Conservation (phyloP, 2,888 invertebrate genomes). For the Phalera bucephala region DNA sequence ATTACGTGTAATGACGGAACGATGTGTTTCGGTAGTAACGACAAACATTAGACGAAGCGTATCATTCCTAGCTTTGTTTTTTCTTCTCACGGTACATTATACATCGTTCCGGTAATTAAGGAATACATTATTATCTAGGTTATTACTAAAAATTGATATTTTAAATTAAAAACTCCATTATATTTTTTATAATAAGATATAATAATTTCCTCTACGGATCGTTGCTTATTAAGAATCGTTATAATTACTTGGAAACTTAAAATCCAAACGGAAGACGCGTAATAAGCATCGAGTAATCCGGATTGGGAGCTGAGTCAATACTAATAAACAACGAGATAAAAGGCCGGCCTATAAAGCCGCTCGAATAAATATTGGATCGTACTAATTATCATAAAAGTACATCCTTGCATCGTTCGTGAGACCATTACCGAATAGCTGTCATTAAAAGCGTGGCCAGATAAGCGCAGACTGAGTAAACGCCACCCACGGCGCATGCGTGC, state of each 20-base stretch:
- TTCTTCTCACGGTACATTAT: slow-evolving; percentile 33
- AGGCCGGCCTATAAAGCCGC: slow-evolving; percentile 56
- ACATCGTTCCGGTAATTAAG: neutral
- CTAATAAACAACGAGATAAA: slow-evolving; percentile 73
- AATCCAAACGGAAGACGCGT: slow-evolving; percentile 46
- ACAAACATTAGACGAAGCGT: slow-evolving; percentile 47
- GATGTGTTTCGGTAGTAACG: slow-evolving; percentile 57
- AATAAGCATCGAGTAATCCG: slow-evolving; percentile 56
- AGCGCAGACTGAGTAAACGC: slow-evolving; percentile 51
- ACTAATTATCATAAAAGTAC: slow-evolving; percentile 79
- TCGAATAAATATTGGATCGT: slow-evolving; percentile 72
- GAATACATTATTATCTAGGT: no score
- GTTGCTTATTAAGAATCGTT: slow-evolving; percentile 13
- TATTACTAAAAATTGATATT: no score
- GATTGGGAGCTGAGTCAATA: slow-evolving; percentile 58
- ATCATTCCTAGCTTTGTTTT: slow-evolving; percentile 46
- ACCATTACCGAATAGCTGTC: slow-evolving; percentile 76
- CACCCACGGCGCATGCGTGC: slow-evolving; percentile 60
- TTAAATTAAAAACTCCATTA: neutral
- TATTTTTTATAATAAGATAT: neutral
- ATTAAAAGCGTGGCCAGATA: slow-evolving; percentile 62
- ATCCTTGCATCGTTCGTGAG: slow-evolving; percentile 59
- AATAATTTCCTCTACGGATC: neutral
- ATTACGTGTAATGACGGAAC: slow-evolving; percentile 66
- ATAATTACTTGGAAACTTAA: slow-evolving; percentile 36